phyloP scores from a whole-genome alignment of 2,113 vertebrate genomes.

The Myiopsitta monachus region DNA sequence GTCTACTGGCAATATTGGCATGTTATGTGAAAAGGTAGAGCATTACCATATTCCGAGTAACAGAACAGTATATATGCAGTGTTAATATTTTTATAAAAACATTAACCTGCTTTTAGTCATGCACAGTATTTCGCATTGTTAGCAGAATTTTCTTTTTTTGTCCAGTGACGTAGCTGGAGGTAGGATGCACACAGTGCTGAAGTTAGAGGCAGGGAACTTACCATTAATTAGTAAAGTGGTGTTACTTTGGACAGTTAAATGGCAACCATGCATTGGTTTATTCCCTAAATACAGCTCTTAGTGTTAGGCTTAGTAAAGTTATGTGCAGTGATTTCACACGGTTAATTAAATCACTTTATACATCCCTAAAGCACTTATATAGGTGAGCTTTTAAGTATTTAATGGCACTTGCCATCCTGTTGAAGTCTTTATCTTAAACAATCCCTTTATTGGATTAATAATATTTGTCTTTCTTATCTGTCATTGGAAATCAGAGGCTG shows the following conservation, averaged over 20 bases:
- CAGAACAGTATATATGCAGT: background rate
- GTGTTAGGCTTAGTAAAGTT: background rate
- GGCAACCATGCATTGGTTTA: background rate
- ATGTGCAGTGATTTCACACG: background rate
- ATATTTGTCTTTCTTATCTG: background rate
- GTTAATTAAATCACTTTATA: background rate
- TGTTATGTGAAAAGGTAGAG: background rate
- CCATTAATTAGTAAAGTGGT: background rate
- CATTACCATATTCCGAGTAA: background rate
- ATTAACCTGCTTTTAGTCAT: background rate
- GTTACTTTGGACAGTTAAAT: background rate
- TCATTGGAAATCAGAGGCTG: background rate
- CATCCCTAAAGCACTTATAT: background rate
- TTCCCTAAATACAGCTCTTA: background rate
- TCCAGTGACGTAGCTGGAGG: background rate
- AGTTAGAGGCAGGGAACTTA: background rate
- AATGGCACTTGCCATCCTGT: background rate
- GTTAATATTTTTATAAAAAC: background rate
- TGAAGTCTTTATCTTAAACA: background rate
- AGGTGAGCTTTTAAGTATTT: background rate
- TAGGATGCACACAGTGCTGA: background rate
- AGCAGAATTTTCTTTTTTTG: background rate
- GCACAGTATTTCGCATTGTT: fast-evolving
- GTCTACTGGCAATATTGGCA: background rate
- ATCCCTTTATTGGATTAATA: background rate